These are phyloP conservation scores for Parnassius mnemosyne DNA, from an alignment of 2,888 invertebrate genomes.

Conservation along the genomic window DNA sequence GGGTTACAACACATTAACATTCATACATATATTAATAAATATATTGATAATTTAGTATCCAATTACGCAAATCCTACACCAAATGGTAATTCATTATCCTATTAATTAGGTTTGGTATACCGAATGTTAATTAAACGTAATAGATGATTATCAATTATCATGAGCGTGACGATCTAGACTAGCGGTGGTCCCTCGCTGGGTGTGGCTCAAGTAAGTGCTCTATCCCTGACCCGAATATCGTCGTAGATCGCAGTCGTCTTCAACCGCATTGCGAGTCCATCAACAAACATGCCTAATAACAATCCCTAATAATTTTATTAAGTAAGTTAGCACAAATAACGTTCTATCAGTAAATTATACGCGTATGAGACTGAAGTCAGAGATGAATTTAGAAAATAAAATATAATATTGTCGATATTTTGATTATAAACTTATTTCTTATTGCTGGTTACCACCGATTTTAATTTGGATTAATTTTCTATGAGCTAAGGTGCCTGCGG, in stretches of 20 bases:
- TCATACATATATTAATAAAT: no score
- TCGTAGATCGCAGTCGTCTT: slow-evolving; percentile 16
- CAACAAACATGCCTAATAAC: slow-evolving; percentile 12
- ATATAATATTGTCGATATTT: no score
- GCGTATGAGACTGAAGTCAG: no score
- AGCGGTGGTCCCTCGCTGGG: slow-evolving; percentile 24
- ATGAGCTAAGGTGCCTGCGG: no score
- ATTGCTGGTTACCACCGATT: no score
- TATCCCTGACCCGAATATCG: slow-evolving; percentile 28
- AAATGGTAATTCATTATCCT: slow-evolving; percentile 19
- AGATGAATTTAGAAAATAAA: no score
- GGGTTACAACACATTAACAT: no score
- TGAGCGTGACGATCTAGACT: slow-evolving; percentile 22
- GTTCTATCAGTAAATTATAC: background rate
- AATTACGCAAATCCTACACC: slow-evolving; percentile 12
- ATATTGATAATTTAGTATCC: background rate
- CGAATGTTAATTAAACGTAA: slow-evolving; percentile 29
- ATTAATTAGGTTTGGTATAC: slow-evolving; percentile 27
- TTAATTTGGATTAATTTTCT: no score
- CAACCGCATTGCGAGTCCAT: slow-evolving; percentile 23
- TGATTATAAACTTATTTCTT: no score
- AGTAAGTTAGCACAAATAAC: slow-evolving; percentile 9
- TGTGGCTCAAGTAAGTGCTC: slow-evolving; percentile 21
- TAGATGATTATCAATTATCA: slow-evolving; percentile 28
- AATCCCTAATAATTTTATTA: slow-evolving; percentile 2